Base-by-base conservation (phyloP, 1,140 invertebrate genomes). In the Brachionus plicatilis region DNA sequence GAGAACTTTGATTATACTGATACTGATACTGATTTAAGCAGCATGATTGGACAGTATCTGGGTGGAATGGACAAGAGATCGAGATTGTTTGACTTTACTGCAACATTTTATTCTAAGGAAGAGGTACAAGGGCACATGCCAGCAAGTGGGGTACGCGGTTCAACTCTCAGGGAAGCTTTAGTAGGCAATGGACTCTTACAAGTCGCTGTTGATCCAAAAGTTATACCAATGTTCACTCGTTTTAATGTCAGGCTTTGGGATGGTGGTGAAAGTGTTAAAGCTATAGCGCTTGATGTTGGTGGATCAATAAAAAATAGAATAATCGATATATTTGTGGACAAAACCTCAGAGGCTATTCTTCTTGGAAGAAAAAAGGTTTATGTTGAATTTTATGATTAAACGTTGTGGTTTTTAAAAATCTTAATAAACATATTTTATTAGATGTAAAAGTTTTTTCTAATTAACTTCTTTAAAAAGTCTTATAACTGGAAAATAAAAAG, bases 61-160 rank as follows among this genome's bases (percentile, higher is more conserved):
- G n/a, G 33, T 1, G 27, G n/a, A 68, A 33, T 33, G 17, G 37
- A 76, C 11, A 50, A 47, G n/a, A 24, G 43, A 29, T n/a, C 41
- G 11, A 76, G 27, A 76, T 1, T 76, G 3, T 6, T 50, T 50
- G 43, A 45, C 2, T 50, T 76, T 24, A 47, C 43, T 24, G 72
- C 72, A 12, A 76, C 72, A 4, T 76, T 76, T 76, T 76, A 76
- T 50, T 76, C 72, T 14, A 76, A 76, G 33, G 72, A 76, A 76
- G 72, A 76, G 27, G 45, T 50, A 29, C 20, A 27, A 3, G 45
- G 45, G 14, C 41, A 76, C 20, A 50, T 76, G 72, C 72, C 72
- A 3, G n/a, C 72, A 2, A 76, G 43, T 53, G 72, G 72, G 5
- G 72, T 76, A n/a, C 43, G 72, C 1, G 72, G 72, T n/a, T 76